Percentiles rank a stretch among this genome's conserved stretches.
phyloP scores from a whole-genome alignment of 37 sponge, comb jelly and placozoan species.

The Theonella swinhoei region DNA sequence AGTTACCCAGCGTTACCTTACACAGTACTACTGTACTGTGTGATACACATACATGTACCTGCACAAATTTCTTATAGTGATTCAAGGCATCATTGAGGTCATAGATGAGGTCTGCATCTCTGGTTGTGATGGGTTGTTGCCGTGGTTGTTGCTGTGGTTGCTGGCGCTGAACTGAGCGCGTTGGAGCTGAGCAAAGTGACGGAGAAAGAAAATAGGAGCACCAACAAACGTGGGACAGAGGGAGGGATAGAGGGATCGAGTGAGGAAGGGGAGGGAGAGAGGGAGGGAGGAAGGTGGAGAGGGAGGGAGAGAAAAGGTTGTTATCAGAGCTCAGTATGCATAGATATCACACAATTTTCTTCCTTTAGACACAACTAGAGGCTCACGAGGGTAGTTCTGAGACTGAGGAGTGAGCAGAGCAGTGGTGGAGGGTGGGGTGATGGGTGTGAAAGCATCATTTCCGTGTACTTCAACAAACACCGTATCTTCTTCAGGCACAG shows the following conservation, averaged over 20 bases:
- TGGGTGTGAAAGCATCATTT: not conserved
- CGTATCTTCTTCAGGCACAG: too few species aligned
- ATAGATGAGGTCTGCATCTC: slow-evolving; percentile 40
- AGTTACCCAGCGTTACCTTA: too few species aligned
- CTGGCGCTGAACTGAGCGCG: not conserved
- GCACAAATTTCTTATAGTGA: slow-evolving; percentile 63
- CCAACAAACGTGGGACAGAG: not conserved
- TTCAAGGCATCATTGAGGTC: slow-evolving; percentile 48
- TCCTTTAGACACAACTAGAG: too few species aligned
- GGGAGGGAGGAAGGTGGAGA: not conserved
- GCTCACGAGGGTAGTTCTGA: not conserved
- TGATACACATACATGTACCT: too few species aligned
- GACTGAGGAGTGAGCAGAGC: not conserved
- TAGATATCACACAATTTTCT: too few species aligned
- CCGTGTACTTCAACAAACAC: too few species aligned
- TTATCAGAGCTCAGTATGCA: too few species aligned
- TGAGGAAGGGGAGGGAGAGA: not conserved
- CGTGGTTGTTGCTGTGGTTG: too few species aligned
- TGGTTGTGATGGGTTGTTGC: not conserved
- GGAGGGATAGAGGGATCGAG: slow-evolving; percentile 5
- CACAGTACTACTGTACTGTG: too few species aligned
- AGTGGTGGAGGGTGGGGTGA: not conserved
- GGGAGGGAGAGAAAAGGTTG: not conserved
- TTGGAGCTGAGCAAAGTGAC: not conserved
- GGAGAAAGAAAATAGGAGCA: too few species aligned